These are phyloP conservation scores for Pitangus sulphuratus DNA, from an alignment of 2,797 vertebrate genomes.

Conservation along the genomic window DNA sequence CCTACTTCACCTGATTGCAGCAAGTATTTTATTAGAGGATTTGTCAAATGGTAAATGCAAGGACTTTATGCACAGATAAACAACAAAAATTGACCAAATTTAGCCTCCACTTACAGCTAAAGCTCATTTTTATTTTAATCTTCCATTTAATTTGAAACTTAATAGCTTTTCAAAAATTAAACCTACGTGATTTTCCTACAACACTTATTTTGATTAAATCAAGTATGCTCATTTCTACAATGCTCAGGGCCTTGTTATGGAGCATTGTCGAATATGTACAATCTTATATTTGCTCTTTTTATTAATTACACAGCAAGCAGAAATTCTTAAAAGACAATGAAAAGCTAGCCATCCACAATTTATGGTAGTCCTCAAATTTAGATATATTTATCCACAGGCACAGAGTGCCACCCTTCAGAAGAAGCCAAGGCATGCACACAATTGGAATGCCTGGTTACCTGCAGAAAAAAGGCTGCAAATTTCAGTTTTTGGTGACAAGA, in stretches of 20 bases:
- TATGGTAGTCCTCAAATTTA: not conserved
- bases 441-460: not conserved
- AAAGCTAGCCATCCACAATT: not conserved
- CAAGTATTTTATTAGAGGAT: slow-evolving; percentile 76
- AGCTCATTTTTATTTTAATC: slow-evolving; percentile 74
- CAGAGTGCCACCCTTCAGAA: not conserved
- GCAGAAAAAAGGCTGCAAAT: not conserved
- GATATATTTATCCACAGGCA: not conserved
- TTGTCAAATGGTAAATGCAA: slow-evolving; percentile 80
- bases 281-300: slow-evolving; percentile 14
- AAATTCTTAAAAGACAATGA: not conserved
- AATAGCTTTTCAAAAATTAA: slow-evolving; percentile 77
- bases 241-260: slow-evolving; percentile 46
- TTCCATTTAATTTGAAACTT: slow-evolving; percentile 77
- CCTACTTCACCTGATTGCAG: slow-evolving; percentile 84
- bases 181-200: slow-evolving; percentile 64
- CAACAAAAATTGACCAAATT: slow-evolving; percentile 81
- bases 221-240: slow-evolving; percentile 48
- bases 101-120: slow-evolving; percentile 74
- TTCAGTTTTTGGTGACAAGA: not conserved
- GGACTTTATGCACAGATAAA: slow-evolving; percentile 78
- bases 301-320: not conserved
- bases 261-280: slow-evolving; percentile 32
- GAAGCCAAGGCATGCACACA: not conserved
- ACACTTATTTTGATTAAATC: slow-evolving; percentile 75